A percentile compares a stretch with the other conserved stretches of the same genome.
These are phyloP conservation scores for Laticauda laticaudata DNA, from an alignment of 2,113 vertebrate species.

Conservation along the genomic window DNA sequence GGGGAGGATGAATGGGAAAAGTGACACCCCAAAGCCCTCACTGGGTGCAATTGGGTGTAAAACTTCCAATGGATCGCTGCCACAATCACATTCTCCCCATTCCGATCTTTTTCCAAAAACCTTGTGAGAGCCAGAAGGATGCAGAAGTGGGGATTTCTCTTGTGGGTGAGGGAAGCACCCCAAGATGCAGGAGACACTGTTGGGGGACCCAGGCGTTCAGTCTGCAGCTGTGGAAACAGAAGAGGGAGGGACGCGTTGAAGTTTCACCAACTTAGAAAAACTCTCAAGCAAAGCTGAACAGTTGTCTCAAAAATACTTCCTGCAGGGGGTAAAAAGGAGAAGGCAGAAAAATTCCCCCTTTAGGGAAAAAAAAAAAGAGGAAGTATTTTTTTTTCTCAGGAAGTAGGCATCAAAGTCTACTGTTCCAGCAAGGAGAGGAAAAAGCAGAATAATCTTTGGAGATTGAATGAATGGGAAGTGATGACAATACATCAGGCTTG, in stretches of 20 bases:
- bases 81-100: neutral
- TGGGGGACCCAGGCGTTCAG: neutral
- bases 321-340: neutral
- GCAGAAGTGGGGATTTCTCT: neutral
- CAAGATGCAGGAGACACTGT: neutral
- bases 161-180: neutral
- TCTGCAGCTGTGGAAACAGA: conserved; percentile 8
- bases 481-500: neutral
- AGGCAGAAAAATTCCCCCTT: neutral
- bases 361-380: neutral
- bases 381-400: conserved; percentile 35
- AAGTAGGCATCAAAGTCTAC: neutral
- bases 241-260: neutral
- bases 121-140: neutral
- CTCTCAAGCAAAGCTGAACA: neutral
- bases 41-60: neutral
- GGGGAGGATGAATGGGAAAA: neutral
- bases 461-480: neutral
- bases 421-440: conserved; percentile 28
- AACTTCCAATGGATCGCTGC: neutral
- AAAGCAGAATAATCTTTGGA: neutral
- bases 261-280: neutral
- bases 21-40: neutral
- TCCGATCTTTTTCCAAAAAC: neutral
- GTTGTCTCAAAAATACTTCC: neutral